Conservation (phyloP, 2,797 vertebrate species). For the Syngnathus rostellatus region DNA sequence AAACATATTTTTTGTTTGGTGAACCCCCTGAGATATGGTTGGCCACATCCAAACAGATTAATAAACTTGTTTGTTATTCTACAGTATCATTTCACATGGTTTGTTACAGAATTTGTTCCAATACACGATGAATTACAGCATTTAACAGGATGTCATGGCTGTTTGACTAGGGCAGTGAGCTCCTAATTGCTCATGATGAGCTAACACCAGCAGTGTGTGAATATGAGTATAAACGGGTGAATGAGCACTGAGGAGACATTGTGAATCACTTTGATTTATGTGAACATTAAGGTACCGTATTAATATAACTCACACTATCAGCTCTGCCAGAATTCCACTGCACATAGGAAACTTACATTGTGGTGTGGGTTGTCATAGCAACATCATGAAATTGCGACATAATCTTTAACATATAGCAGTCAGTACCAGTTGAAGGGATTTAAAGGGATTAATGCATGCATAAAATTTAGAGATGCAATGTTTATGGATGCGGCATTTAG, state of each 20-base stretch:
- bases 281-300: neutral
- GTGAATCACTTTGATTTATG: conserved; percentile 2
- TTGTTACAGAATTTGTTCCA: neutral
- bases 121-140: neutral
- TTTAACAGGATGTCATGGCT: neutral
- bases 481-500: neutral
- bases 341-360: neutral
- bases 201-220: neutral
- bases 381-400: neutral
- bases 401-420: neutral
- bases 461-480: neutral
- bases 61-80: neutral
- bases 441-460: neutral
- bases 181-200: neutral
- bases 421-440: neutral
- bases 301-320: neutral
- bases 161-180: neutral
- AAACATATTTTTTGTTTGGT: too few relatives aligned
- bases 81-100: neutral
- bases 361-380: neutral
- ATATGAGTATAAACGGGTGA: neutral
- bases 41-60: neutral
- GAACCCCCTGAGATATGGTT: neutral
- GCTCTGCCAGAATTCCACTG: neutral
- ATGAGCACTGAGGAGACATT: neutral